Evolutionary conservation across 2,797 vertebrate species (phyloP).

Genomic region (Crypturellus tataupa): DNA sequence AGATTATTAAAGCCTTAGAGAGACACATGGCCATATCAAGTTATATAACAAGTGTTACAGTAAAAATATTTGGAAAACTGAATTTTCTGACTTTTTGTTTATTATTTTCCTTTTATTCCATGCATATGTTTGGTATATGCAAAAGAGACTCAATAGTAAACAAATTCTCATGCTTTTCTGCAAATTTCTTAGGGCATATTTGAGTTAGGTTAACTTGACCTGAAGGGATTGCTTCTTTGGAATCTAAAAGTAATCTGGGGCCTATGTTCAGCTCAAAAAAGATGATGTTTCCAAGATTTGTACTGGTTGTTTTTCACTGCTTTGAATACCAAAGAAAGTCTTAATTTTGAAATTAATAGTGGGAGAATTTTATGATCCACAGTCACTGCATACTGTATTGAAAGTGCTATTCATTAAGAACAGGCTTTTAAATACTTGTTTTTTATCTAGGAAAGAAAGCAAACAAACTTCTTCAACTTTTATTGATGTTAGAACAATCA

Average conservation of each 20-base stretch:
- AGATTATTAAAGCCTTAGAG: neutral
- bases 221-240: neutral
- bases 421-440: neutral
- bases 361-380: neutral
- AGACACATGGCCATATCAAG: neutral
- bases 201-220: neutral
- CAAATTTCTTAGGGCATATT: neutral
- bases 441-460: neutral
- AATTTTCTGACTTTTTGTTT: neutral
- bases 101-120: neutral
- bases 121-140: neutral
- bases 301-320: neutral
- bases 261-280: neutral
- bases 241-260: neutral
- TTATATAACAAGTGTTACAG: neutral
- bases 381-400: neutral
- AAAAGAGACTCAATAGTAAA: neutral
- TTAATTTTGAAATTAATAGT: neutral
- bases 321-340: neutral
- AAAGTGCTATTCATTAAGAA: rapidly evolving
- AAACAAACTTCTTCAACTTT: neutral
- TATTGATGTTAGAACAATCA: neutral
- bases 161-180: neutral
- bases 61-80: neutral
- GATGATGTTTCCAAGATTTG: neutral